Evolutionary conservation across 2,888 invertebrate genomes (phyloP).

Genomic region (Drosophila maculinotata): DNA sequence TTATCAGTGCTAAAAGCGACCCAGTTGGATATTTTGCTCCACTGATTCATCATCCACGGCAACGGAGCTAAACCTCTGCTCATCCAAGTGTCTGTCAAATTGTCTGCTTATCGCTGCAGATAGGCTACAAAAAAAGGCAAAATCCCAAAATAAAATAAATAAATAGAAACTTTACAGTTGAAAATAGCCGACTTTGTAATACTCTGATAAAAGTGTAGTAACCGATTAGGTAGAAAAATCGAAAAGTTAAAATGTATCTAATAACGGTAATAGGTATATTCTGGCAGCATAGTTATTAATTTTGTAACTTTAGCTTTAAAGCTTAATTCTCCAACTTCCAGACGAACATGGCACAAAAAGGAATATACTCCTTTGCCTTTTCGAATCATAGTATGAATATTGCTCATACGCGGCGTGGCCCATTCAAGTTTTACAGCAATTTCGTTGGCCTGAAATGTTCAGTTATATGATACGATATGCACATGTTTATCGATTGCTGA

Average conservation of each 20-base stretch:
- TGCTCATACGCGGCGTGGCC: conserved; percentile 35
- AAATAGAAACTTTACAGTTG: too few relatives aligned
- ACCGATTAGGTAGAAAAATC: too few relatives aligned
- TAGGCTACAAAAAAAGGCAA: too few relatives aligned
- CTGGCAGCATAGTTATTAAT: too few relatives aligned
- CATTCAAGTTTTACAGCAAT: conserved; percentile 9
- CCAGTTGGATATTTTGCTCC: background rate
- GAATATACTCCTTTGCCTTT: background rate
- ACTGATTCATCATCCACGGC: conserved; percentile 30
- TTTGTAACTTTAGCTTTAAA: too few relatives aligned
- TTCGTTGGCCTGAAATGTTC: background rate
- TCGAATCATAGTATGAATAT: background rate
- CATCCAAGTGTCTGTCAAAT: conserved; percentile 27
- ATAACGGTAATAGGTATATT: too few relatives aligned
- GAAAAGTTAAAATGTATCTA: too few relatives aligned
- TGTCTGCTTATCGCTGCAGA: too few relatives aligned
- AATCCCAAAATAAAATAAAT: background rate
- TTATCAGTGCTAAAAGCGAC: conserved; percentile 43
- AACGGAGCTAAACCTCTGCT: conserved; percentile 20
- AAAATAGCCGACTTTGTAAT: background rate
- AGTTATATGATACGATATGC: conserved; percentile 17
- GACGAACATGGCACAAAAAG: too few relatives aligned
- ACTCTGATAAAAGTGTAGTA: background rate
- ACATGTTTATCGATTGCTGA: conserved; percentile 42
- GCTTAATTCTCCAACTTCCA: too few relatives aligned